These are phyloP conservation scores for Ibidorhyncha struthersii DNA, from an alignment of 2,113 vertebrate species.

Conservation along the genomic window DNA sequence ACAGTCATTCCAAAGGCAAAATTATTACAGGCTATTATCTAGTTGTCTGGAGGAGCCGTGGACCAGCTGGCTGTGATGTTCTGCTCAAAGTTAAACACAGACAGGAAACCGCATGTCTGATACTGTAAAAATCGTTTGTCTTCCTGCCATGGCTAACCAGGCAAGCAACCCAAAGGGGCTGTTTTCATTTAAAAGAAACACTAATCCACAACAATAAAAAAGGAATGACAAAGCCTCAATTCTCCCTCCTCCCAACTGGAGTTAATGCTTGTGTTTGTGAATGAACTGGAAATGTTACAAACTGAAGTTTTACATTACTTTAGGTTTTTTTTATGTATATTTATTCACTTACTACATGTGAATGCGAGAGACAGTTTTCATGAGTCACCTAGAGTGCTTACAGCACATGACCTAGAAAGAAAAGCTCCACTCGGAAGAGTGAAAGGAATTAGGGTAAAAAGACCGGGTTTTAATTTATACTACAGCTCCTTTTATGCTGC, in stretches of 20 bases:
- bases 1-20: slow-evolving; percentile 61
- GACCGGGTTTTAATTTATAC: background rate
- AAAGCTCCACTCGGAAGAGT: background rate
- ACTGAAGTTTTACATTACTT: slow-evolving; percentile 12
- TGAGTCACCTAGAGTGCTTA: background rate
- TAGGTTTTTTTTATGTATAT: background rate
- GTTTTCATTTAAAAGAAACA: slow-evolving; percentile 79
- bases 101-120: slow-evolving; percentile 98
- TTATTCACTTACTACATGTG: background rate
- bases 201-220: slow-evolving; percentile 70
- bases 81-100: slow-evolving; percentile 86
- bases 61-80: slow-evolving; percentile 79
- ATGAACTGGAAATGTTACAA: slow-evolving; percentile 11
- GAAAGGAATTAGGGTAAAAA: background rate
- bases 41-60: slow-evolving; percentile 68
- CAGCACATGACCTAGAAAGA: background rate
- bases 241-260: background rate
- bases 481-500: background rate
- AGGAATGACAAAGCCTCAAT: slow-evolving; percentile 29
- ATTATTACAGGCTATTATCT: slow-evolving; percentile 66
- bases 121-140: slow-evolving; percentile 82
- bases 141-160: slow-evolving; percentile 77
- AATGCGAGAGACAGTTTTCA: background rate
- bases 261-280: slow-evolving; percentile 9
- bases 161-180: slow-evolving; percentile 72